These are phyloP conservation scores for Drosophila murphyi DNA, from an alignment of 1,140 invertebrate species.

Conservation along the genomic window DNA sequence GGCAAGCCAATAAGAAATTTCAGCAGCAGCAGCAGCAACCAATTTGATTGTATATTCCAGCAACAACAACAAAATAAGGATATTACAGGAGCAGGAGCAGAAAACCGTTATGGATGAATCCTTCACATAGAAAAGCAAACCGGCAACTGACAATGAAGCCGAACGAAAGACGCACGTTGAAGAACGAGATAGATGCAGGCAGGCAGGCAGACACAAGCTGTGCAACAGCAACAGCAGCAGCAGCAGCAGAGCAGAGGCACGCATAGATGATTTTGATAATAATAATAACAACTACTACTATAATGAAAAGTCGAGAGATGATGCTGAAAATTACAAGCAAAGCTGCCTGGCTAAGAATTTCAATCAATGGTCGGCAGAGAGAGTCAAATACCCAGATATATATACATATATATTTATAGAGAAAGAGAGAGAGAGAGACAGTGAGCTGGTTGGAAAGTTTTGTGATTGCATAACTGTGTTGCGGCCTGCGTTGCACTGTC, in stretches of 20 bases:
- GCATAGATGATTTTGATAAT: slow-evolving; percentile 61
- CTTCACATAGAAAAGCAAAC: slow-evolving; percentile 23
- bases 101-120: slow-evolving; percentile 18
- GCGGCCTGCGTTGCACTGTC: slow-evolving; percentile 28
- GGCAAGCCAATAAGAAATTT: slow-evolving; percentile 55
- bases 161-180: neutral
- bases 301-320: slow-evolving; percentile 56
- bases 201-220: slow-evolving; percentile 35
- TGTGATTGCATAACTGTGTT: slow-evolving; percentile 72
- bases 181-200: neutral
- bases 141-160: slow-evolving; percentile 41
- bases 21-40: slow-evolving; percentile 35
- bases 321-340: slow-evolving; percentile 55
- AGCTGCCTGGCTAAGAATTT: slow-evolving; percentile 62
- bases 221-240: slow-evolving; percentile 17
- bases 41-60: slow-evolving; percentile 27
- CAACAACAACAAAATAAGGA: slow-evolving; percentile 50
- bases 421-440: neutral
- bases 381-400: neutral
- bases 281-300: slow-evolving; percentile 47
- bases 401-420: neutral
- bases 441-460: slow-evolving; percentile 15
- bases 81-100: slow-evolving; percentile 3
- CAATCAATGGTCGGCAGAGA: slow-evolving; percentile 63
- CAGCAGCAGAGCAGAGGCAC: slow-evolving; percentile 2